Evolutionary conservation across 2,113 vertebrate species (phyloP), one percentile per base, ranked within the genome.

Genomic region (Podarcis raffonei): DNA sequence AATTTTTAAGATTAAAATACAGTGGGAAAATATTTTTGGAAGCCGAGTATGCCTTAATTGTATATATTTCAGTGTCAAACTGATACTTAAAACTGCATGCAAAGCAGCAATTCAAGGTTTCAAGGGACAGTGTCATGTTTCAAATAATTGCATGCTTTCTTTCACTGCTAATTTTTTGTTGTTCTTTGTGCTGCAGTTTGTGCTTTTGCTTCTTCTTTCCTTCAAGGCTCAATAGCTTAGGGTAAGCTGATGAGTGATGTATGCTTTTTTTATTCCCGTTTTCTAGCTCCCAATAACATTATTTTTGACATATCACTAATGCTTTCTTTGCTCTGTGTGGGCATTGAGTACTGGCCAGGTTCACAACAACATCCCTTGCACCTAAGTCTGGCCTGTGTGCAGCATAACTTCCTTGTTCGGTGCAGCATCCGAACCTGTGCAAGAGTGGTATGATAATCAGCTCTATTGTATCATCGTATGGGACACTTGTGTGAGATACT

Each of bases 31-130:
- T 57, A 4, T 48, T 39, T 85, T 71, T 76, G 84, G 37, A 75
- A 89, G 7, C 32, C 1, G 5, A 68, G 72, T 82, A 7, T 6
- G 80, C 57, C 75, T 4, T 11, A 42, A 90, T 9, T 18, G 15
- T 20, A 42, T 5, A 4, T 57, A 86, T 85, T 88, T 16, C 83
- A 37, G 69, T 53, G 35, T 68, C 85, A 84, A 13, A 25, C 79
- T 42, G 37, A 48, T 7, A 86, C 37, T 16, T 83, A 27, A 83
- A 68, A 59, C 76, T 6, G 32, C 27, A 22, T 42, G 30, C 72
- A 79, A 89, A 39, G 57, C 88, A 76, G 25, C 65, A 83, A 81
- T 32, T 83, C 27, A 84, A 77, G 83, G n/a, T 27, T 48, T 78
- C 48, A 15, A 35, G 32, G 27, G 20, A 65, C 3, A 87, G 65